phyloP scores from a whole-genome alignment of 2,797 vertebrate genomes.

The Brachyrhaphis roseni region DNA sequence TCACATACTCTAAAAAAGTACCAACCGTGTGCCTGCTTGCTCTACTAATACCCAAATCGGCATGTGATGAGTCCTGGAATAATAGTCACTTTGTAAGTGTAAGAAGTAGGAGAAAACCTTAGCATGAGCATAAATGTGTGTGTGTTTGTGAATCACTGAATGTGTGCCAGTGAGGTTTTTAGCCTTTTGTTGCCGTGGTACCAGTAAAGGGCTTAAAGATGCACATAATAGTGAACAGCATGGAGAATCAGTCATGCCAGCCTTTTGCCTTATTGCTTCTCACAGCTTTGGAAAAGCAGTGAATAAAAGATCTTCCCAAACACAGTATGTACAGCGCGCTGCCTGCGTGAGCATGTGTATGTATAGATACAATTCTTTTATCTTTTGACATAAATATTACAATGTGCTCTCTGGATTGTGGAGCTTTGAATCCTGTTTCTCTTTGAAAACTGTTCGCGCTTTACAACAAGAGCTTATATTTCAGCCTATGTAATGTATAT shows the following conservation, averaged over 20 bases:
- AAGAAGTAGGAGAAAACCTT: not conserved
- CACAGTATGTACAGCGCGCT: conserved; percentile 28
- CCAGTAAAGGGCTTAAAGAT: conserved; percentile 51
- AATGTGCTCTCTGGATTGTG: conserved; percentile 15
- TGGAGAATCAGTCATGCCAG: conserved; percentile 63
- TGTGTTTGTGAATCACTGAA: not conserved
- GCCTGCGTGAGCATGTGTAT: conserved; percentile 13
- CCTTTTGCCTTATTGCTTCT: conserved; percentile 54
- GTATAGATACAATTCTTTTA: conserved; percentile 15
- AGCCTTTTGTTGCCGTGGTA: conserved; percentile 46
- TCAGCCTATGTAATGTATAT: not conserved
- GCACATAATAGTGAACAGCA: conserved; percentile 62
- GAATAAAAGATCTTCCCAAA: conserved; percentile 32
- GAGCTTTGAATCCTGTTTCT: not conserved
- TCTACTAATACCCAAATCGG: conserved; percentile 46
- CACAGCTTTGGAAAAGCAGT: conserved; percentile 38
- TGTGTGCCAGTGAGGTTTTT: conserved; percentile 15
- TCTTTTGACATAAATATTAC: conserved; percentile 36
- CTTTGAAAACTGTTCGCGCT: conserved; percentile 7
- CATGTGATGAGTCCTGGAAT: conserved; percentile 16
- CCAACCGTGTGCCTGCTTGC: conserved; percentile 52
- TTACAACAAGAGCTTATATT: conserved; percentile 6
- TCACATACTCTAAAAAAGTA: not conserved
- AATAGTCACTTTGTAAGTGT: conserved; percentile 12
- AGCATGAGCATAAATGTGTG: not conserved